These are phyloP conservation scores for Leptinotarsa rubiginosa DNA, from an alignment of 2,888 invertebrate genomes.

Conservation along the genomic window DNA sequence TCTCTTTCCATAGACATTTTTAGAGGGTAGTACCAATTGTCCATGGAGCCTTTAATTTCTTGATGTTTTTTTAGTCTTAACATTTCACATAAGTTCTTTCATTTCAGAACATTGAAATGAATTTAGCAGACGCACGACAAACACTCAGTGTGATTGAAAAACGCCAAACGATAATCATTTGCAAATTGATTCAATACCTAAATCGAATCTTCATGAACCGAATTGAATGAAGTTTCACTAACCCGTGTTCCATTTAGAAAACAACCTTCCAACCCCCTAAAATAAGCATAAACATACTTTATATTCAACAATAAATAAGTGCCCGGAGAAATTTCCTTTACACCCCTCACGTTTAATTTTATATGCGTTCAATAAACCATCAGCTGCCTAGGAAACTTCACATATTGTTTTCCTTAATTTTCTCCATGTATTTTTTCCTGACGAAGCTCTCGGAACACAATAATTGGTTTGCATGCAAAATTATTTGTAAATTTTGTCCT, in stretches of 20 bases:
- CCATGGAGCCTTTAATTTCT: background rate
- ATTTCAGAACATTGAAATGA: background rate
- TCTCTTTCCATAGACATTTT: too few relatives aligned
- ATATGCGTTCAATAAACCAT: background rate
- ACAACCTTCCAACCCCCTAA: constrained; percentile 18
- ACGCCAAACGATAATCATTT: constrained; percentile 3
- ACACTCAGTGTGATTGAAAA: background rate
- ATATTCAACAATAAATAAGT: constrained; percentile 20
- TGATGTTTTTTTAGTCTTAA: background rate
- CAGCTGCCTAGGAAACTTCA: background rate
- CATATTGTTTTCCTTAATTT: too few relatives aligned
- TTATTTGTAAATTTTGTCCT: too few relatives aligned
- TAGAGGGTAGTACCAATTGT: too few relatives aligned
- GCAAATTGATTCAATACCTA: constrained; percentile 7
- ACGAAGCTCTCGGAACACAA: too few relatives aligned
- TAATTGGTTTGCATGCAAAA: too few relatives aligned
- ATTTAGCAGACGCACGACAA: background rate
- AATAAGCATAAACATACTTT: constrained; percentile 17
- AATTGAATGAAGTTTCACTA: constrained; percentile 9
- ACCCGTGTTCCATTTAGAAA: constrained; percentile 13
- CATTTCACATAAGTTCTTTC: background rate
- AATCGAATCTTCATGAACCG: constrained; percentile 10
- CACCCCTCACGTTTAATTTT: background rate
- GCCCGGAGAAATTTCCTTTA: constrained; percentile 2
- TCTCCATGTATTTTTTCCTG: too few relatives aligned